Percentiles rank a stretch among this genome's conserved stretches.
These are phyloP conservation scores for Anastatus disparis DNA, from an alignment of 1,140 invertebrate genomes.

Conservation along the genomic window DNA sequence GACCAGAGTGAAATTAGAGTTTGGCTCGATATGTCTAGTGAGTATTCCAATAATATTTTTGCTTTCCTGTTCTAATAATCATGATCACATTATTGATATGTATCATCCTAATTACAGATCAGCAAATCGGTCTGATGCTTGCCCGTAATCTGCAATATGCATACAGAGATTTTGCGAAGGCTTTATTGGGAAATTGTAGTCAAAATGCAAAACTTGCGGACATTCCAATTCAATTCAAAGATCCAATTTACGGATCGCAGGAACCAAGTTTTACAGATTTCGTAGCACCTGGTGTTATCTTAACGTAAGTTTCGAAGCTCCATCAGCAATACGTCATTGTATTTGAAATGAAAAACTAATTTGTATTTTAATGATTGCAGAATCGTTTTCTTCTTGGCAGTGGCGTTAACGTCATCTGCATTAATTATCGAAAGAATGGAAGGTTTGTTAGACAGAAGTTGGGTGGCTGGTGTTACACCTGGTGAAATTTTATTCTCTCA, in stretches of 20 bases:
- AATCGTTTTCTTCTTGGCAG: conserved; percentile 94
- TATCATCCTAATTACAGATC: conserved; percentile 70
- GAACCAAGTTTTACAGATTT: conserved; percentile 94
- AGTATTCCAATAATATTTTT: conserved; percentile 53
- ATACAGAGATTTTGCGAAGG: conserved; percentile 80
- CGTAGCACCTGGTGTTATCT: conserved; percentile 92
- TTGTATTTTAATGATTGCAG: conserved; percentile 66
- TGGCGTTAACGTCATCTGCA: conserved; percentile 91
- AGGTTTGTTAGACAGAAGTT: conserved; percentile 88
- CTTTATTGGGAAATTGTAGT: conserved; percentile 76
- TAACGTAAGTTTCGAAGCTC: conserved; percentile 83
- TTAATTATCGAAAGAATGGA: conserved; percentile 91
- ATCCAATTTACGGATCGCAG: conserved; percentile 88
- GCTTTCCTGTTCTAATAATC: no score
- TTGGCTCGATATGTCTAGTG: conserved; percentile 91
- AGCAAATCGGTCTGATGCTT: conserved; percentile 88
- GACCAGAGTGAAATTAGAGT: conserved; percentile 84
- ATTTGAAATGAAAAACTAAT: neutral
- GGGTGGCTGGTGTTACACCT: conserved; percentile 88
- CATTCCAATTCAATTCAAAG: conserved; percentile 82
- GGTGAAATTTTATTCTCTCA: conserved; percentile 92
- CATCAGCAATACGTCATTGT: no score
- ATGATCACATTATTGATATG: no score
- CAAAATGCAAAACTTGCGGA: conserved; percentile 84
- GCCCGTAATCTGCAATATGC: conserved; percentile 83